Conservation (phyloP, 2,888 invertebrate genomes). For the Tanytarsus gracilentus region DNA sequence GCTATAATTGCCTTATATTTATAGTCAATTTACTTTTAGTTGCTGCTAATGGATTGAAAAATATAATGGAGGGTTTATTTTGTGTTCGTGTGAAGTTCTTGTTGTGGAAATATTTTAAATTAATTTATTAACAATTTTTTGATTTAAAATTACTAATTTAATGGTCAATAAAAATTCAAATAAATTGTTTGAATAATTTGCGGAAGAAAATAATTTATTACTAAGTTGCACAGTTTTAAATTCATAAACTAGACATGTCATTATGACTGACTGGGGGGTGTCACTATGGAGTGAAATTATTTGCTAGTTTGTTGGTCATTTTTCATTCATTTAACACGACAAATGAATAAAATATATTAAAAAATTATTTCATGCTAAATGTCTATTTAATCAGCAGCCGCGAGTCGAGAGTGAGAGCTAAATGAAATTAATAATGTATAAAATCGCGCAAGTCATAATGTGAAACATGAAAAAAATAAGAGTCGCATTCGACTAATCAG, state of each 20-base stretch:
- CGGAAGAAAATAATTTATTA: constrained; percentile 19
- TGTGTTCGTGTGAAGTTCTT: no score
- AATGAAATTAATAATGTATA: constrained; percentile 26
- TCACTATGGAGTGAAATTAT: background rate
- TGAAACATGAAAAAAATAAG: constrained; percentile 1
- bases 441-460: constrained; percentile 11
- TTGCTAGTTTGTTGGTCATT: constrained; percentile 5
- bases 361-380: constrained; percentile 27
- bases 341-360: constrained; percentile 23
- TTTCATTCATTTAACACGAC: constrained; percentile 19
- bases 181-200: no score
- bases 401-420: background rate
- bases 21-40: no score
- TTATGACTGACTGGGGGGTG: background rate
- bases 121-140: no score
- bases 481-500: constrained; percentile 20
- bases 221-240: constrained; percentile 16
- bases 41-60: no score
- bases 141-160: no score
- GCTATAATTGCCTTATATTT: no score
- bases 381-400: constrained; percentile 20
- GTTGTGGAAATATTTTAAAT: no score
- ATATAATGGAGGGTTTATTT: no score
- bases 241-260: background rate
- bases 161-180: no score